Percentiles rank a stretch among this genome's conserved stretches.
These are phyloP conservation scores for Takifugu rubripes DNA, from an alignment of 2,797 vertebrate genomes.

Conservation along the genomic window DNA sequence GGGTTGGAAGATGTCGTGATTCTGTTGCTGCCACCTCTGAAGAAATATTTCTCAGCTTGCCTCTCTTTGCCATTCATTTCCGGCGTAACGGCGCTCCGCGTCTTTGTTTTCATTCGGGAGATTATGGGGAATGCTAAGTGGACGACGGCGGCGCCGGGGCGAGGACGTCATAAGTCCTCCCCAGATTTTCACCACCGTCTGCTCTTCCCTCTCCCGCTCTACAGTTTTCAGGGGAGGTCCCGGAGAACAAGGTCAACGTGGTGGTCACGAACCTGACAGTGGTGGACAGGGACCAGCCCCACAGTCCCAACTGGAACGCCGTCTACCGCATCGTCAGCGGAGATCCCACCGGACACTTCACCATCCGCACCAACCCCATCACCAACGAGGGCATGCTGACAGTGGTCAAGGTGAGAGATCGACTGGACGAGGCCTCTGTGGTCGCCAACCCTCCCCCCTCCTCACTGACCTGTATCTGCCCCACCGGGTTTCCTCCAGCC, in stretches of 20 bases:
- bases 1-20: constrained; percentile 29
- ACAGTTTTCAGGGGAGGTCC: constrained; percentile 91
- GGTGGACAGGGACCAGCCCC: constrained; percentile 92
- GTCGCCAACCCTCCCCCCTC: not conserved
- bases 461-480: not conserved
- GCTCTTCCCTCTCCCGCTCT: not conserved
- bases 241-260: constrained; percentile 88
- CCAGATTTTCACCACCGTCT: not conserved
- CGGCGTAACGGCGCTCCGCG: constrained; percentile 29
- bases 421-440: not conserved
- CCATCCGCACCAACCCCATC: constrained; percentile 88
- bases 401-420: constrained; percentile 85
- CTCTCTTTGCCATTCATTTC: constrained; percentile 17
- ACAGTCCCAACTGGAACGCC: constrained; percentile 96
- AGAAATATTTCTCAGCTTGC: constrained; percentile 28
- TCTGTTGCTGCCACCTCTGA: constrained; percentile 49
- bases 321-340: constrained; percentile 93
- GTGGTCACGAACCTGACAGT: constrained; percentile 94
- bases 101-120: constrained; percentile 51
- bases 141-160: constrained; percentile 23
- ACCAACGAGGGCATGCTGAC: constrained; percentile 96
- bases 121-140: constrained; percentile 36
- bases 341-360: constrained; percentile 90
- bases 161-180: not conserved
- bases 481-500: constrained; percentile 70